Evolutionary conservation across 2,797 vertebrate genomes (phyloP).

Genomic region (Cossypha dichroa): DNA sequence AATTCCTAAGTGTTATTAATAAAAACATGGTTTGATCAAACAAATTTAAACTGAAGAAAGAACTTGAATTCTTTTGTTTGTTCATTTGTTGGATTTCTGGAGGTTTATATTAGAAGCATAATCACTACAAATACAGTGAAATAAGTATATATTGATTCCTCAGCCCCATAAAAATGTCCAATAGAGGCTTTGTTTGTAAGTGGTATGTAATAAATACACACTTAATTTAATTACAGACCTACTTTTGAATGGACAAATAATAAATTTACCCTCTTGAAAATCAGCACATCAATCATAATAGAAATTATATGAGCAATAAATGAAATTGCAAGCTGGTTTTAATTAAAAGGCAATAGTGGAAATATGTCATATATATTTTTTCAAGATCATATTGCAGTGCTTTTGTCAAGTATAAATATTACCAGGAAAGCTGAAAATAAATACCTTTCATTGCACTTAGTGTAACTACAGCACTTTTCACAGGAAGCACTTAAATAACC

Average conservation of each 20-base stretch:
- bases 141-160: background rate
- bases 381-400: background rate
- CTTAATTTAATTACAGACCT: background rate
- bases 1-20: background rate
- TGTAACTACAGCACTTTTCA: background rate
- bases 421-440: background rate
- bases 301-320: background rate
- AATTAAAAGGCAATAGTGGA: conserved; percentile 10
- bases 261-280: background rate
- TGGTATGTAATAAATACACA: background rate
- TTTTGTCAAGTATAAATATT: background rate
- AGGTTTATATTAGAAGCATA: background rate
- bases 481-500: background rate
- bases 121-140: background rate
- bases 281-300: background rate
- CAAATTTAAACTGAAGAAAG: background rate
- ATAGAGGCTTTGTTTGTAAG: background rate
- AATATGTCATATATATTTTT: background rate
- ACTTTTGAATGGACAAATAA: background rate
- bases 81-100: background rate
- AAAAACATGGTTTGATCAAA: background rate
- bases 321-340: background rate
- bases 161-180: background rate
- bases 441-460: background rate
- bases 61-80: background rate